These are phyloP conservation scores for Scaptomyza graminum DNA, from an alignment of 1,140 invertebrate genomes.

Conservation along the genomic window DNA sequence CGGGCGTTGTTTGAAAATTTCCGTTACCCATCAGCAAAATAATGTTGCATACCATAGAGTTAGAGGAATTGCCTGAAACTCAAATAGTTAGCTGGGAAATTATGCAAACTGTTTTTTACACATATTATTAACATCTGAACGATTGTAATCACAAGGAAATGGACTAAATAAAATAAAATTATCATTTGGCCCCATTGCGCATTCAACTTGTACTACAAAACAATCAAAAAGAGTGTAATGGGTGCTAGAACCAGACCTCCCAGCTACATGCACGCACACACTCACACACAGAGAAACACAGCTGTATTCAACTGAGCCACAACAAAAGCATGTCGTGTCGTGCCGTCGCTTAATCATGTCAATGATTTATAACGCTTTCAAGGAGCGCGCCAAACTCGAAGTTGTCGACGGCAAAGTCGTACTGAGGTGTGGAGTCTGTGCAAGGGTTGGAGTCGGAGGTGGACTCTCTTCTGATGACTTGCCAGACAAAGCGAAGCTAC, in stretches of 20 bases:
- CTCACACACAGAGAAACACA: neutral
- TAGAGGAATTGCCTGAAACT: no score
- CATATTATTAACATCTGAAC: no score
- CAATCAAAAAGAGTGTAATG: conserved; percentile 5
- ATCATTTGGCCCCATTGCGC: conserved; percentile 51
- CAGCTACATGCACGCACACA: conserved; percentile 6
- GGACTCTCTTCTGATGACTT: conserved; percentile 19
- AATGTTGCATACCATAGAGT: no score
- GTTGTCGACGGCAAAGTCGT: conserved; percentile 69
- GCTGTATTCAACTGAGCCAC: conserved; percentile 26
- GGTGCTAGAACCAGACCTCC: conserved; percentile 7
- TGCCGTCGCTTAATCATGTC: conserved; percentile 80
- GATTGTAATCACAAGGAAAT: neutral
- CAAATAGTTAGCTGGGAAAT: no score
- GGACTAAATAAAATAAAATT: conserved; percentile 62
- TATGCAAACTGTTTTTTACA: no score
- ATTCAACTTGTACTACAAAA: conserved; percentile 28
- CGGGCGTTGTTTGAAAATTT: no score
- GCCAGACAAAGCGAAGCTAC: conserved; percentile 39
- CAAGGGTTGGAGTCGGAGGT: neutral
- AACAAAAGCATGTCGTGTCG: conserved; percentile 78
- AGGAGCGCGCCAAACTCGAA: conserved; percentile 76
- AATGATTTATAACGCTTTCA: conserved; percentile 83
- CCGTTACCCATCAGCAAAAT: no score
- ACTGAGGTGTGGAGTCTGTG: conserved; percentile 38